Evolutionary conservation across 1,140 invertebrate species (phyloP).

Genomic region (Pogonomyrmex barbatus): DNA sequence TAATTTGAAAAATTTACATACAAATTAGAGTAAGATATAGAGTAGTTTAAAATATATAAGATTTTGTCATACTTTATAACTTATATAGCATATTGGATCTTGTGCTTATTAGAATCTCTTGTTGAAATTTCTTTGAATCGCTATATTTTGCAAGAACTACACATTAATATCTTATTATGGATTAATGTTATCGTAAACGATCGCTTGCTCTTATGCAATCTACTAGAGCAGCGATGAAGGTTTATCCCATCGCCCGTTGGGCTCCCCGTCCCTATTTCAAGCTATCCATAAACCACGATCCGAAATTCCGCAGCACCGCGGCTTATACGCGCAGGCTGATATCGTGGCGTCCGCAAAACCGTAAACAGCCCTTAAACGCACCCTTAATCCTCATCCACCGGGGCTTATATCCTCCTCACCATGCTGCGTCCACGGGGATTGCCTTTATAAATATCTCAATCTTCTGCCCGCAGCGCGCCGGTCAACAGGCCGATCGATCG

Average conservation of each 20-base stretch:
- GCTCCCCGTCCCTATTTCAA: conserved; percentile 35
- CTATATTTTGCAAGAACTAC: neutral
- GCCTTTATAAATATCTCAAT: conserved; percentile 75
- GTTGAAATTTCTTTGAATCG: neutral
- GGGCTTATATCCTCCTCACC: conserved; percentile 42
- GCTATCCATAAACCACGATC: conserved; percentile 70
- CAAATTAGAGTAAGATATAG: neutral
- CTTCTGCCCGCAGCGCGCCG: conserved; percentile 27
- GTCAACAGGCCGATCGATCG: conserved; percentile 66
- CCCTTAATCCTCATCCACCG: conserved; percentile 74
- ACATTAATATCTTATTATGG: conserved; percentile 61
- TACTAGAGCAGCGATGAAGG: conserved; percentile 23
- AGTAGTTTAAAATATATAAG: neutral
- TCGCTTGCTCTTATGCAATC: conserved; percentile 34
- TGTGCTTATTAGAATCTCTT: neutral
- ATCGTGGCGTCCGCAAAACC: conserved; percentile 70
- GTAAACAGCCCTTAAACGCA: conserved; percentile 77
- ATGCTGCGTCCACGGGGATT: conserved; percentile 57
- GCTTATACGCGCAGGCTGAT: conserved; percentile 60
- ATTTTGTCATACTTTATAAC: conserved; percentile 1
- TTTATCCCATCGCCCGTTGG: conserved; percentile 50
- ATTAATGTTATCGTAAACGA: conserved; percentile 46
- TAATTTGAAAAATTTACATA: neutral
- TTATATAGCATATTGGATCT: neutral
- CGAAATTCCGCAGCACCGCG: conserved; percentile 66